Base-by-base conservation (phyloP, 1,140 invertebrate species). In the Dinothrombium tinctorium region DNA sequence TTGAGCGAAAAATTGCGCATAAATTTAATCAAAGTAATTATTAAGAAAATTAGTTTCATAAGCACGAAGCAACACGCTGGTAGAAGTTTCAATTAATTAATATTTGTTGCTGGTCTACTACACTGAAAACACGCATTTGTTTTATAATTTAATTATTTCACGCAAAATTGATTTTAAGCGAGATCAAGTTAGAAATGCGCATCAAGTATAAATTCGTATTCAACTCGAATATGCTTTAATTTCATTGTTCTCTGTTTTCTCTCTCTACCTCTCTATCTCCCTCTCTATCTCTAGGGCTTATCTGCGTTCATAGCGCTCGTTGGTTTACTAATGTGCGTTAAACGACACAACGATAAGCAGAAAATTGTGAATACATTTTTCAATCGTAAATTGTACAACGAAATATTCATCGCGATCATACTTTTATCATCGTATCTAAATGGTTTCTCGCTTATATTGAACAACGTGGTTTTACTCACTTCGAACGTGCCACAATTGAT, bases 311-410 rank as follows among this genome's bases (percentile, higher is more conserved):
- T 29, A 21, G 20, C 44, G 9, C 8, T 46, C 12, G 29, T 42
- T 25, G 44, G 40, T 31, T 22, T 46, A 22, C 14, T 42, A 7
- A 24, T 42, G 19, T 14, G 40, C 17, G 20, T 19, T 21, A 19
- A 21, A n/a, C 37, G 39, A 21, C 33, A 22, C 2, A 36, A 36
- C 9, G 33, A 22, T 11, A 9, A 22, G 2, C 33, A 39, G 5
- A 39, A 29, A 17, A 26, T 39, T 29, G 26, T 21, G 11, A 25
- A 39, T 39, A 14, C 24, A 3, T 39, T 22, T 26, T 15, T 29
- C 9, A 17, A 39, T 39, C 26, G 17, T 4, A 39, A 28, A n/a
- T n/a, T n/a, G n/a, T n/a, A n/a, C n/a, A n/a, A n/a, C n/a, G n/a
- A n/a, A n/a, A n/a, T n/a, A n/a, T n/a, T n/a, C n/a, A n/a, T n/a